phyloP scores from a whole-genome alignment of 1,140 invertebrate genomes.

The Cydia fagiglandana region DNA sequence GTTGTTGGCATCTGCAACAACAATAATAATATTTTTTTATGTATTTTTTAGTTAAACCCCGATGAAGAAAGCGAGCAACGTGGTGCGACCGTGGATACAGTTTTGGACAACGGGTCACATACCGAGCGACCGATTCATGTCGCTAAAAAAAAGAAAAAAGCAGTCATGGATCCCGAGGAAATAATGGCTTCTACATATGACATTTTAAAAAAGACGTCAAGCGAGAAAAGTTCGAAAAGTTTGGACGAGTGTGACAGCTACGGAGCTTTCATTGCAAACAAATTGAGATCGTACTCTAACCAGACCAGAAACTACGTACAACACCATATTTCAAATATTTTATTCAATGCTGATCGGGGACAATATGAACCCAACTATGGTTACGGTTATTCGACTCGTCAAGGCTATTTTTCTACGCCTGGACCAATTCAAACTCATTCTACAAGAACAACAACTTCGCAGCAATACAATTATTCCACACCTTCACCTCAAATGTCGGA shows the following conservation, averaged over 20 bases:
- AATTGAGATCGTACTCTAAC: slow-evolving; percentile 39
- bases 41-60: too few relatives aligned
- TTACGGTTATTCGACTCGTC: slow-evolving; percentile 19
- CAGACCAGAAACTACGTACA: slow-evolving; percentile 29
- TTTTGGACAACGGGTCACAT: too few relatives aligned
- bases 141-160: slow-evolving; percentile 36
- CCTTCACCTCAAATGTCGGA: slow-evolving; percentile 23
- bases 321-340: slow-evolving; percentile 38
- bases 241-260: slow-evolving; percentile 30
- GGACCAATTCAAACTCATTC: slow-evolving; percentile 11
- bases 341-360: slow-evolving; percentile 40
- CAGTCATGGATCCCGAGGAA: slow-evolving; percentile 33
- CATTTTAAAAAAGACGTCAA: slow-evolving; percentile 39
- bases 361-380: slow-evolving; percentile 37
- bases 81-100: too few relatives aligned
- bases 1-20: slow-evolving; percentile 40
- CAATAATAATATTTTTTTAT: too few relatives aligned
- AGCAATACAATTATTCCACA: neutral
- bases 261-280: slow-evolving; percentile 37
- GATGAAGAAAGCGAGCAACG: too few relatives aligned
- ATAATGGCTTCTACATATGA: slow-evolving; percentile 38
- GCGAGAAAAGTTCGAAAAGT: slow-evolving; percentile 11
- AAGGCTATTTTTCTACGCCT: too few relatives aligned
- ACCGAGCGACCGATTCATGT: slow-evolving; percentile 5
- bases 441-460: slow-evolving; percentile 32